Base-by-base conservation (phyloP, 2,113 vertebrate species). In the Cynoglossus semilaevis region DNA sequence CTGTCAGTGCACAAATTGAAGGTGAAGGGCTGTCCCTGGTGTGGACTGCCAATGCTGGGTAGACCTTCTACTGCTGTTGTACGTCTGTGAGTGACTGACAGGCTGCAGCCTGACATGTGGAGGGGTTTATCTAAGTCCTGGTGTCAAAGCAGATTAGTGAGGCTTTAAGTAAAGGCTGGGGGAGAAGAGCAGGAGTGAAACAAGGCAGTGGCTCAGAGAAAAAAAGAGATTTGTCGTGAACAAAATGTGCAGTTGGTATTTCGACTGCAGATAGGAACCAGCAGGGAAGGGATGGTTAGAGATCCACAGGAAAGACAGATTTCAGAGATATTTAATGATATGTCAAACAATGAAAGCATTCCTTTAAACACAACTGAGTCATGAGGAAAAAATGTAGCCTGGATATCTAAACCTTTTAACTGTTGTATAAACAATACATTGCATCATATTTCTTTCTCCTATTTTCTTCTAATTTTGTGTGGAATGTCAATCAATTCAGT, bases 201-300 rank as follows among this genome's bases (percentile, higher is more conserved):
- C 10, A 35, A 41, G 60, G 15, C 58, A 58, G 66, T 34, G 61
- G 58, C 55, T 67, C 57, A 41, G 60, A 71, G 69, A 44, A 66
- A 78, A 81, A 87, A 86, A 87, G 86, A 58, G 68, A 61, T 65
- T 66, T 74, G 83, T 78, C 63, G 67, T 82, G 81, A 40, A 76
- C 67, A 72, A 83, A 79, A 78, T 83, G 68, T 78, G 76, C 89
- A 92, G 92, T 91, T 91, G 90, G 89, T 87, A 93, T 92, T 94
- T 92, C 90, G 85, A 84, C 70, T 42, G 90, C 90, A 90, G 92
- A 92, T 94, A 94, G 92, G 92, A 93, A 91, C 89, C 58, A 67
- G 88, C 88, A 61, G 54, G 14, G 86, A 91, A 93, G 92, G 94
- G 93, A 94, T 93, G 14, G 37, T 22, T 9, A 2, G 51, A 67